A percentile compares a stretch with the other conserved stretches of the same genome.
Conservation (phyloP, 2,113 vertebrate species). For the Psettodes erumei region DNA sequence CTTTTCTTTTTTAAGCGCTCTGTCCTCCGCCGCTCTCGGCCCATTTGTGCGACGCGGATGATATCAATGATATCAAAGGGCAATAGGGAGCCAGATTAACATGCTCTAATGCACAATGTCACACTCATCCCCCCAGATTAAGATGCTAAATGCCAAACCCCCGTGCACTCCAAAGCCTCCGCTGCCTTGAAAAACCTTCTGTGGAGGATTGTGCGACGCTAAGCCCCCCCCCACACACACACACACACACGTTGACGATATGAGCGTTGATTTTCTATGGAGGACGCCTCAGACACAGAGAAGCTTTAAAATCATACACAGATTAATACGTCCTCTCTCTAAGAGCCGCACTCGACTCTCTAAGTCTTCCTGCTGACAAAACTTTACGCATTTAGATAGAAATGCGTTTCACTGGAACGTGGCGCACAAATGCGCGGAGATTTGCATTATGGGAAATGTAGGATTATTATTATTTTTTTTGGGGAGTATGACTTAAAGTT, state of each 20-base stretch:
- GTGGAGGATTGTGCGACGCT: conserved; percentile 62
- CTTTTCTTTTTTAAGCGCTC: conserved; percentile 33
- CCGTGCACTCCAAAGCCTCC: conserved; percentile 67
- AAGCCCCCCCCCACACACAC: no score
- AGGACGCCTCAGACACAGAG: conserved; percentile 52
- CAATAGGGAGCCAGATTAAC: conserved; percentile 76
- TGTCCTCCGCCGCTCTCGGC: conserved; percentile 49
- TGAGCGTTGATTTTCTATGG: conserved; percentile 64
- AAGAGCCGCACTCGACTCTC: conserved; percentile 61
- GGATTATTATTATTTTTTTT: no score
- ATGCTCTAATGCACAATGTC: conserved; percentile 79
- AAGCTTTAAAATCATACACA: conserved; percentile 66
- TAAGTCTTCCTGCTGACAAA: no score
- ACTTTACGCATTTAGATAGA: neutral
- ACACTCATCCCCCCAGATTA: conserved; percentile 76
- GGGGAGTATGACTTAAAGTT: neutral
- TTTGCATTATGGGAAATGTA: neutral
- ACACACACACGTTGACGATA: conserved; percentile 61
- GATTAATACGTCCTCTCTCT: conserved; percentile 64
- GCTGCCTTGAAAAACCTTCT: conserved; percentile 65
- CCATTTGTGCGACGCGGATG: conserved; percentile 64
- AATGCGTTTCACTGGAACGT: neutral
- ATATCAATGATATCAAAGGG: conserved; percentile 78
- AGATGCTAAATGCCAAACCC: conserved; percentile 74
- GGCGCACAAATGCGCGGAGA: no score